Evolutionary conservation across 2,888 invertebrate genomes (phyloP), one percentile per base, ranked within the genome.

Genomic region (Ferrisia virgata): DNA sequence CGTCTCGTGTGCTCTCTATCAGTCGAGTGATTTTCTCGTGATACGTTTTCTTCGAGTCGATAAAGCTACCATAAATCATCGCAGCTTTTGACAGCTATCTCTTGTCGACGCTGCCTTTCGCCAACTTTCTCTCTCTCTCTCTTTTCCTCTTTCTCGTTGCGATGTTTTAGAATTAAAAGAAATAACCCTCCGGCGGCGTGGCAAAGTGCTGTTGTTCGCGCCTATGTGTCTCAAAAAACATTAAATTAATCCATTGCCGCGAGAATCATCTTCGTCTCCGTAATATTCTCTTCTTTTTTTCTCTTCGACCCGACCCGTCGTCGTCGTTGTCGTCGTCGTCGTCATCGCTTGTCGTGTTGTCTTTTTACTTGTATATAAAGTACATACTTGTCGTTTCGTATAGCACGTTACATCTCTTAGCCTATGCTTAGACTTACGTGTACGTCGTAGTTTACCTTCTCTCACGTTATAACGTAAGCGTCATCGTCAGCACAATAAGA

Each of bases 51-150:
- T 31, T 28, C 31, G 69, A 69, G 69, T 69, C 69, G 69, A 69
- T 69, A 69, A 69, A 69, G 69, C 69, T 28, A 31, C 31, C 69
- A 69, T 69, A 69, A 69, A 69, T 69, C 69, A 69, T 69, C 69
- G 69, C 4, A 31, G n/a, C n/a, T 28, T 18, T 69, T 31, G 69
- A 69, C 69, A 69, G 69, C 69, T 69, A 69, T 69, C 69, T 69
- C 31, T 9, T 40, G 53, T 22, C 53, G 53, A 22, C 18, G 18
- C 53, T 53, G 53, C 22, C 53, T 47, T 47, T 53, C 53, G 53
- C 18, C 22, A 53, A 18, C 53, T 53, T 13, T 53, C 53, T 18
- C 53, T 8, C 53, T 5, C 18, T 53, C 22, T 6, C 8, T 40
- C 13, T 6, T 6, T 6, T 40, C 13, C 40, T 6, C 40, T 6